Conservation (phyloP, 2,888 invertebrate species). For the Choristoneura rosaceana region DNA sequence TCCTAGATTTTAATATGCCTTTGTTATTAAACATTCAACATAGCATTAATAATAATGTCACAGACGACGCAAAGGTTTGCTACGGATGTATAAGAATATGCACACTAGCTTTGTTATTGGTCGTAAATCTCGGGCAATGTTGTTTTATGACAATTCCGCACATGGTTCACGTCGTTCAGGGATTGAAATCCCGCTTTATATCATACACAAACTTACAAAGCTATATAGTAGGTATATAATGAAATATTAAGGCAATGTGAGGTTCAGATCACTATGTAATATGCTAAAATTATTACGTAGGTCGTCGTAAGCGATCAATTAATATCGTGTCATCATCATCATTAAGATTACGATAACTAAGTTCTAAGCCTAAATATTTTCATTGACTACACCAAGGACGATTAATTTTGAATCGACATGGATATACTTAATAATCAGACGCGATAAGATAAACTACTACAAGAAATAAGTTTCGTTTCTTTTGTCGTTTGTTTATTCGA, state of each 20-base stretch:
- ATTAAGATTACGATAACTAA: no score
- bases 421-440: no score
- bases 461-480: constrained; percentile 3
- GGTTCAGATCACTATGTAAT: background rate
- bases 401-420: no score
- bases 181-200: constrained; percentile 13
- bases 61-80: constrained; percentile 29
- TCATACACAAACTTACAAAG: background rate
- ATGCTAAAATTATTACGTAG: background rate
- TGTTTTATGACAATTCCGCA: constrained; percentile 34
- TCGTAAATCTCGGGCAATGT: constrained; percentile 30
- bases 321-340: no score
- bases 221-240: background rate
- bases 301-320: no score
- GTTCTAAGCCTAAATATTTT: no score
- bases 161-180: constrained; percentile 20
- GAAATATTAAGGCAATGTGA: background rate
- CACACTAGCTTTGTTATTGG: constrained; percentile 16
- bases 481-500: constrained; percentile 7
- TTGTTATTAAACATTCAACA: constrained; percentile 17
- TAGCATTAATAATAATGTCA: constrained; percentile 21
- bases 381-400: no score
- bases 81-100: constrained; percentile 28
- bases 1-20: constrained; percentile 54
- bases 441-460: background rate